phyloP scores from a whole-genome alignment of 2,888 invertebrate species.

The Megamerina dolium region DNA sequence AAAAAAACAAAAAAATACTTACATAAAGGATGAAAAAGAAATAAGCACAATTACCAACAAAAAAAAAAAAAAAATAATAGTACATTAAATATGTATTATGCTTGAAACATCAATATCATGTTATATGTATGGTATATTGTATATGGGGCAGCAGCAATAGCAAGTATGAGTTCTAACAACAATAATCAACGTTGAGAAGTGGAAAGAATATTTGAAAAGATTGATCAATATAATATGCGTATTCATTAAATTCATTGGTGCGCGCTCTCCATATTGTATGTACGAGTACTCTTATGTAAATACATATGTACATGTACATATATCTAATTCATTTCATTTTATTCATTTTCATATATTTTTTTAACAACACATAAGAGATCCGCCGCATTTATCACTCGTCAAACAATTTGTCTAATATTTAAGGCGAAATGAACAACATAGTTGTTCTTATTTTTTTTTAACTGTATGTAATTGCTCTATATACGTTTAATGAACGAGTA shows the following conservation, averaged over 20 bases:
- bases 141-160: too few species aligned
- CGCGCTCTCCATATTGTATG: too few species aligned
- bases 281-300: too few species aligned
- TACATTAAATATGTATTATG: not conserved
- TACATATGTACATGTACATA: too few species aligned
- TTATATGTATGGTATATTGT: too few species aligned
- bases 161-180: too few species aligned
- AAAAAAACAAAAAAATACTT: not conserved
- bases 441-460: too few species aligned
- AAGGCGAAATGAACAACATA: not conserved
- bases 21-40: not conserved
- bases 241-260: too few species aligned
- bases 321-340: too few species aligned
- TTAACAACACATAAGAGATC: too few species aligned
- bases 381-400: constrained; percentile 8
- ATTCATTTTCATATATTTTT: too few species aligned
- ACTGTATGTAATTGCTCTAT: not conserved
- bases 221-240: not conserved
- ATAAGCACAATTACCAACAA: not conserved
- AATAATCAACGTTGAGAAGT: not conserved
- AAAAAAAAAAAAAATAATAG: not conserved
- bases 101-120: too few species aligned
- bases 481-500: not conserved
- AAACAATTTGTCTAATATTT: constrained; percentile 14
- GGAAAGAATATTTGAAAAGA: constrained; percentile 2